Evolutionary conservation across 2,797 vertebrate species (phyloP), one percentile per base, ranked within the genome.

Genomic region (Neomorphus geoffroyi): DNA sequence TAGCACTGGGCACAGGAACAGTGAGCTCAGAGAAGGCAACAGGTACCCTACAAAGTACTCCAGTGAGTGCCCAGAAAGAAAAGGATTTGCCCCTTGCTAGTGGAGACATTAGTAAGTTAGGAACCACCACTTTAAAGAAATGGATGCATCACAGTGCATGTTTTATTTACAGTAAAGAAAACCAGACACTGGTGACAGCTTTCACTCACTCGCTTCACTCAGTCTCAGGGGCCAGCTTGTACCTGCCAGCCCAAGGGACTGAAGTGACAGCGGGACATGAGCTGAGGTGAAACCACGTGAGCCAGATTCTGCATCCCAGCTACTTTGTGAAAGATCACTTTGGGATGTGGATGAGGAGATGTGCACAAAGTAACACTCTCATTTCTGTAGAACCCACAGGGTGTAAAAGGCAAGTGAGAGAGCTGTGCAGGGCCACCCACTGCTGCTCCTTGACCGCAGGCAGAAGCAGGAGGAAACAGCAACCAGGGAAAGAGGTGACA

Each of bases 221-320:
- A 54, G 60, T 19, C 56, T 28, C 54, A 14, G 51, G 21, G n/a
- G 32, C 57, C 28, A 39, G 61, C 57, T 17, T 6, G 0, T 19
- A 35, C 65, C 33, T 54, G 80, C 33, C 60, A 19, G 41, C 19
- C 53, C 35, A 3, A 4, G 23, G 78, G 57, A 27, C 35, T 51
- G 37, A 16, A 27, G 21, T 43, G 56, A 22, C 85, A 48, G 28
- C 16, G 45, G 73, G 57, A 65, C 56, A 17, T 15, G 30, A 48
- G 51, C 61, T 73, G 60, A n/a, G n/a, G n/a, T n/a, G 32, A 16
- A 33, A 39, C 66, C 10, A 0, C 3, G 2, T 2, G 11, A 33
- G 64, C 24, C 53, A 45, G 33, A 1, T 24, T 7, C 53, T 14
- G 54, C 2, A 1, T 9, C 33, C 43, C 39, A 2, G 2, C 9